phyloP scores from a whole-genome alignment of 2,888 invertebrate species.

The Thereva unica region DNA sequence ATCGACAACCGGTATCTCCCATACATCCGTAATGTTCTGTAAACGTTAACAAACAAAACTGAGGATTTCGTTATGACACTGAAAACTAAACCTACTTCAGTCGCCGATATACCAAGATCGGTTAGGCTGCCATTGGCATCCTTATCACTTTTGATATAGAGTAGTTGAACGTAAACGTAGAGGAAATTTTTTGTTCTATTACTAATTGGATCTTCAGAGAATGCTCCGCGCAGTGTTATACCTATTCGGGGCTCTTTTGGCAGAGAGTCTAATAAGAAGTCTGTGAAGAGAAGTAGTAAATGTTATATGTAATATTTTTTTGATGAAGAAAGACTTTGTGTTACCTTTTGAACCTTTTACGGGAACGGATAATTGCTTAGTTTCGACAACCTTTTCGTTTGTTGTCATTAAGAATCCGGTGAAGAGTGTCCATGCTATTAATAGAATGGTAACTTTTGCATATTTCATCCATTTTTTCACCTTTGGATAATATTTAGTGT shows the following conservation, averaged over 20 bases:
- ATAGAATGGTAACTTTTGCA: constrained; percentile 61
- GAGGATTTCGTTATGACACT: too few species aligned
- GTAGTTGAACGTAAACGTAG: constrained; percentile 54
- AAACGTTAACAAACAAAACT: neutral
- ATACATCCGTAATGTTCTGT: constrained; percentile 44
- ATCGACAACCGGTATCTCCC: constrained; percentile 54
- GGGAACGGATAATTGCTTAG: constrained; percentile 66
- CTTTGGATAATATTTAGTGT: constrained; percentile 22
- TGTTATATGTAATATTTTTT: constrained; percentile 13
- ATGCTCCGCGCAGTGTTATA: constrained; percentile 64
- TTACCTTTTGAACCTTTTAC: constrained; percentile 18
- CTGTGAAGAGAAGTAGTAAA: constrained; percentile 47
- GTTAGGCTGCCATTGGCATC: neutral
- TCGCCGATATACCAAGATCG: neutral
- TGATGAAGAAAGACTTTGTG: neutral
- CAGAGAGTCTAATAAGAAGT: constrained; percentile 42
- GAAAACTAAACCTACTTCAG: constrained; percentile 3
- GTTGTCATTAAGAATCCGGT: constrained; percentile 70
- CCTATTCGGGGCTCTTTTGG: constrained; percentile 59
- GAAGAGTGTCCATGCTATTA: constrained; percentile 70
- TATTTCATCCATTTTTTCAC: constrained; percentile 52
- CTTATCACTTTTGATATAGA: neutral
- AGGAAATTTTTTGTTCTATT: constrained; percentile 60
- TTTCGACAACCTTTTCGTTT: constrained; percentile 66
- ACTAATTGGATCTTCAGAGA: constrained; percentile 62